Conservation (phyloP, 2,113 vertebrate genomes). For the Sapayoa aenigma region DNA sequence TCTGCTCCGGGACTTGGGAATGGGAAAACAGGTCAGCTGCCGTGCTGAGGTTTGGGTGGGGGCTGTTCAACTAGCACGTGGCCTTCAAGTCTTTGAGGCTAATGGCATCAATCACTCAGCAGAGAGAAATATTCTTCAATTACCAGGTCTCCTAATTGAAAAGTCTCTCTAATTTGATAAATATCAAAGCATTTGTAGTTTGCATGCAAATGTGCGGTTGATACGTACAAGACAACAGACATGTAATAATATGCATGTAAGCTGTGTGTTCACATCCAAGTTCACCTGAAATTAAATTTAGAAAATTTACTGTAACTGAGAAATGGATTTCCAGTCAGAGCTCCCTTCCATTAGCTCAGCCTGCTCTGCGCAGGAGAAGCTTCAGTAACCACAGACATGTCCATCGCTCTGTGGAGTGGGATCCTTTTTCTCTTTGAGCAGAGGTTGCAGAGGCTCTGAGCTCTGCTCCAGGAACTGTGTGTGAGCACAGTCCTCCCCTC, state of each 20-base stretch:
- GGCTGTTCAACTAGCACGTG: background rate
- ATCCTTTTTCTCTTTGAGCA: background rate
- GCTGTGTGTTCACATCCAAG: background rate
- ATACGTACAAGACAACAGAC: background rate
- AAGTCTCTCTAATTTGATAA: background rate
- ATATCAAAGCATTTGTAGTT: background rate
- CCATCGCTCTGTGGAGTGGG: rapidly evolving
- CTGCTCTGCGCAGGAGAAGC: background rate
- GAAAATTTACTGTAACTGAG: background rate
- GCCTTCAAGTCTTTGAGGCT: background rate
- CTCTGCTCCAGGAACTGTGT: background rate
- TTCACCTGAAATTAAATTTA: background rate
- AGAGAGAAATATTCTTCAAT: background rate
- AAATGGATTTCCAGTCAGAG: background rate
- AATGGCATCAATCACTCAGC: background rate
- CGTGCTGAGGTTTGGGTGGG: background rate
- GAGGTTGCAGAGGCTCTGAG: background rate
- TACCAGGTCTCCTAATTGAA: background rate
- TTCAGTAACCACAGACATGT: rapidly evolving
- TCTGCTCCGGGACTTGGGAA: background rate
- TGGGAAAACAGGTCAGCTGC: background rate
- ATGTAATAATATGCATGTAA: background rate
- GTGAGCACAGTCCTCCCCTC: background rate
- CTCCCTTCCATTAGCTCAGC: background rate
- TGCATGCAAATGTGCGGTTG: background rate